Percentiles rank a stretch among this genome's conserved stretches.
These are phyloP conservation scores for Pyrgus malvae DNA, from an alignment of 2,888 invertebrate species.

Conservation along the genomic window DNA sequence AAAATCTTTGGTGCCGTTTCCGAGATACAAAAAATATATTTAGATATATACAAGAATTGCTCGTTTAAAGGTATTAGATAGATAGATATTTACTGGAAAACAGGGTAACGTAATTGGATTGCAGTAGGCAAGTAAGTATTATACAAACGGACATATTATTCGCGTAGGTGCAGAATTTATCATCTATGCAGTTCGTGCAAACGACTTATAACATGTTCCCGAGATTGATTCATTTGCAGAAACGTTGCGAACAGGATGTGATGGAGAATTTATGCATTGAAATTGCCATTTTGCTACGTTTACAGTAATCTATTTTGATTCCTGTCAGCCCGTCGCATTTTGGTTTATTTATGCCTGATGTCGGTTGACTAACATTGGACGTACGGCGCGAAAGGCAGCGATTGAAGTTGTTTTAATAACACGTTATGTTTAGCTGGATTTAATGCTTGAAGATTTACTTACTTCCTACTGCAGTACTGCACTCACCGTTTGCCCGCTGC, in stretches of 20 bases:
- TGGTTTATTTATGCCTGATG: conserved; percentile 22
- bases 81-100: background rate
- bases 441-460: no score
- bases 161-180: conserved; percentile 8
- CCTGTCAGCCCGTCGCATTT: conserved; percentile 21
- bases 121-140: no score
- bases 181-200: background rate
- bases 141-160: no score
- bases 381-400: background rate
- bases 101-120: background rate
- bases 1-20: no score
- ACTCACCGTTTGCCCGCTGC: no score
- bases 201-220: conserved; percentile 4
- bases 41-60: no score
- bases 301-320: conserved; percentile 20
- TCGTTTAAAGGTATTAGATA: no score
- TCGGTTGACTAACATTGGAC: conserved; percentile 7
- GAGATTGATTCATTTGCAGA: conserved; percentile 15
- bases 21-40: no score
- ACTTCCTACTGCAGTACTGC: no score
- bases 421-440: background rate
- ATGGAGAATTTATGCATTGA: conserved; percentile 10
- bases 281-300: conserved; percentile 18
- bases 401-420: background rate
- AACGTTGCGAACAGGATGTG: conserved; percentile 20